A percentile compares a stretch with the other conserved stretches of the same genome.
Evolutionary conservation across 1,140 invertebrate species (phyloP).

Genomic region (Ceratitis capitata): DNA sequence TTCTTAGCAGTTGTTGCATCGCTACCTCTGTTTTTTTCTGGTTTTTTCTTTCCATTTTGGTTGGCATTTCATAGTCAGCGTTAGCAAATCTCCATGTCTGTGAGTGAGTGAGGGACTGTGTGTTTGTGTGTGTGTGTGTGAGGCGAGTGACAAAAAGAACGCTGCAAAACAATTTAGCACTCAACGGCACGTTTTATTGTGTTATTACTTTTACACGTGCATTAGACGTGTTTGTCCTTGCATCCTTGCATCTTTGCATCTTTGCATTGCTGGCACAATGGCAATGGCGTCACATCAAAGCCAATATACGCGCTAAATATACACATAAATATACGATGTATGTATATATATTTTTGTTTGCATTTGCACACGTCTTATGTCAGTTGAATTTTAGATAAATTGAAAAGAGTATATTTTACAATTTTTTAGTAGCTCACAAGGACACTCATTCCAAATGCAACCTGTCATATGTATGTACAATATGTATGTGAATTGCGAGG

Average conservation of each 20-base stretch:
- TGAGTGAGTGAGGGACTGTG: too few relatives aligned
- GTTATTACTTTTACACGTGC: slow-evolving; percentile 5
- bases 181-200: slow-evolving; percentile 25
- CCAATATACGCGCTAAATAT: not conserved
- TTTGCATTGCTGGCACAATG: too few relatives aligned
- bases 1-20: not conserved
- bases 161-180: slow-evolving; percentile 27
- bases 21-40: not conserved
- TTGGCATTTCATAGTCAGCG: not conserved
- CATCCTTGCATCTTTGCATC: too few relatives aligned
- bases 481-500: too few relatives aligned
- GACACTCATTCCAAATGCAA: too few relatives aligned
- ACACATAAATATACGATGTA: not conserved
- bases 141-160: not conserved
- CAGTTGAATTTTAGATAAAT: not conserved
- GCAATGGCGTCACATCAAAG: too few relatives aligned
- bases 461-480: too few relatives aligned
- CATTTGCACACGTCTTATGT: not conserved
- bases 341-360: not conserved
- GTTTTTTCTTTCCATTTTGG: too few relatives aligned
- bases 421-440: not conserved
- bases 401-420: not conserved
- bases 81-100: not conserved
- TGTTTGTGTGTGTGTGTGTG: too few relatives aligned
- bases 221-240: slow-evolving; percentile 12